Evolutionary conservation across 2,888 invertebrate species (phyloP).

Genomic region (Spodoptera littoralis): DNA sequence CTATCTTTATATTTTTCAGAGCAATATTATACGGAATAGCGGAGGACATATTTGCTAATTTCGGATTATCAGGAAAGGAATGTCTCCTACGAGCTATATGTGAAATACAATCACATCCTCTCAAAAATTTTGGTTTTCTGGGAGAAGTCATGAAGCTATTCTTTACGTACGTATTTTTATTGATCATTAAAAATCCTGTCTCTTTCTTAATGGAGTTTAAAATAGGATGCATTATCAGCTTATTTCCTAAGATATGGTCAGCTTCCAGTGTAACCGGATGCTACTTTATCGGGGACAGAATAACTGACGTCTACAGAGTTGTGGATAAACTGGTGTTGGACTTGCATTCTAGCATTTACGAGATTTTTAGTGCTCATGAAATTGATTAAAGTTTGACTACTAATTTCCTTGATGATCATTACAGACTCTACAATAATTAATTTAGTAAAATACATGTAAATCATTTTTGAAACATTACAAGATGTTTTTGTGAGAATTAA

Average conservation of each 20-base stretch:
- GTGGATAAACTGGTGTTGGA: constrained; percentile 12
- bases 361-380: constrained; percentile 1
- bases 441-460: no score
- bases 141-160: constrained; percentile 95
- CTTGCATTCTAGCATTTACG: constrained; percentile 14
- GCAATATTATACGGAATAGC: constrained; percentile 93
- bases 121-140: constrained; percentile 93
- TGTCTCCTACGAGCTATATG: constrained; percentile 95
- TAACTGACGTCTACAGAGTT: constrained; percentile 10
- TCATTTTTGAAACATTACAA: not conserved
- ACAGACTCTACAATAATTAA: no score
- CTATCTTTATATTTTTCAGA: constrained; percentile 72
- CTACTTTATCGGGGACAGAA: constrained; percentile 18
- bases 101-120: constrained; percentile 94
- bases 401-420: not conserved
- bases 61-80: constrained; percentile 94
- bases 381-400: no score
- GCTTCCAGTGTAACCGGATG: constrained; percentile 32
- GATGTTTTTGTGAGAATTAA: no score
- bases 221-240: constrained; percentile 6
- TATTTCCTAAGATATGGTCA: constrained; percentile 21
- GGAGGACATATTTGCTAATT: constrained; percentile 94
- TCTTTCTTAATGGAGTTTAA: constrained; percentile 1
- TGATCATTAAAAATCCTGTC: not conserved
- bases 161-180: constrained; percentile 91